These are phyloP conservation scores for Centropristis striata DNA, from an alignment of 2,113 vertebrate genomes.

Conservation along the genomic window DNA sequence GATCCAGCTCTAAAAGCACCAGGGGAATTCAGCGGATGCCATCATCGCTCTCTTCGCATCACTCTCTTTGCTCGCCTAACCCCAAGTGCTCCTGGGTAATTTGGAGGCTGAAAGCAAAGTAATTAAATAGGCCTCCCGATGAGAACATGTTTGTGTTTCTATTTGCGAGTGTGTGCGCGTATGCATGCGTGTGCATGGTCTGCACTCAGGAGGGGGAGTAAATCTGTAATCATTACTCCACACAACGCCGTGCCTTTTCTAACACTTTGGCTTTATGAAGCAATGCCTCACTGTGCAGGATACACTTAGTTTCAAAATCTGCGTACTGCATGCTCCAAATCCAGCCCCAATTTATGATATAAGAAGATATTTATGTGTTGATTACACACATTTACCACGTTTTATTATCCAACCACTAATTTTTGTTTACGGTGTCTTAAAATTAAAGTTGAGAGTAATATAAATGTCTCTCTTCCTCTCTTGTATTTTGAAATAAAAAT, in stretches of 20 bases:
- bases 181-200: slow-evolving; percentile 8
- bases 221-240: slow-evolving; percentile 63
- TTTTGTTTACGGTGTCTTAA: neutral
- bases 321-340: neutral
- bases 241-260: slow-evolving; percentile 39
- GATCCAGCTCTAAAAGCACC: slow-evolving; percentile 70
- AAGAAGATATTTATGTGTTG: neutral
- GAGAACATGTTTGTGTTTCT: slow-evolving; percentile 65
- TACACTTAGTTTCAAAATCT: slow-evolving; percentile 21
- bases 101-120: slow-evolving; percentile 81
- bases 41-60: slow-evolving; percentile 73
- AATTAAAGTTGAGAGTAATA: neutral
- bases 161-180: slow-evolving; percentile 39
- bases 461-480: neutral
- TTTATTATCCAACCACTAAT: neutral
- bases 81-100: slow-evolving; percentile 77
- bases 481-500: neutral
- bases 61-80: slow-evolving; percentile 67
- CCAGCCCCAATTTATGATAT: neutral
- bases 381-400: neutral
- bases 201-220: slow-evolving; percentile 36
- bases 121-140: slow-evolving; percentile 82
- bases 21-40: slow-evolving; percentile 75
- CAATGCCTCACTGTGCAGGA: slow-evolving; percentile 37
- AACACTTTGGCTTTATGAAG: slow-evolving; percentile 39